Evolutionary conservation across 2,888 invertebrate genomes (phyloP).

Genomic region (Helobdella robusta): DNA sequence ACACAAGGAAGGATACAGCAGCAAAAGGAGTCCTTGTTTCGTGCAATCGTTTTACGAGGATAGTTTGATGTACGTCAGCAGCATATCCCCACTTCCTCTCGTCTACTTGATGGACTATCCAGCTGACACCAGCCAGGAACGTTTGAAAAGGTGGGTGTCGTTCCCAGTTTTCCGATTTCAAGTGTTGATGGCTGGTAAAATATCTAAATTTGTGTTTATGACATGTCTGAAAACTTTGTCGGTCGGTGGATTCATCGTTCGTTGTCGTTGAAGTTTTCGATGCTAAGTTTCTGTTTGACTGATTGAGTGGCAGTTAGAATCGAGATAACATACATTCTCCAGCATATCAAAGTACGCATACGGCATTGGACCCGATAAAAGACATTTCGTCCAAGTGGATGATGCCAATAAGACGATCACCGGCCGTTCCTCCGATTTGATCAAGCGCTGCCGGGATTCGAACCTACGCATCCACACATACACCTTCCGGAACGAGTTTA

Average conservation of each 20-base stretch:
- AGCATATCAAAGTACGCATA: conserved; percentile 26
- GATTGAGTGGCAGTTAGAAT: too few species aligned
- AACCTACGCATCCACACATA: conserved; percentile 31
- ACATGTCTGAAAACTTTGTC: too few species aligned
- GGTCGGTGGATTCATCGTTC: too few species aligned
- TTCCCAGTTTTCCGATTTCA: neutral
- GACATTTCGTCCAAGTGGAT: conserved; percentile 10
- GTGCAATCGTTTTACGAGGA: conserved; percentile 32
- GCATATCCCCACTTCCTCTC: conserved; percentile 26
- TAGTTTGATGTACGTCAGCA: conserved; percentile 26
- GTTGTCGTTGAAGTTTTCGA: too few species aligned
- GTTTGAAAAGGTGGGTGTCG: neutral
- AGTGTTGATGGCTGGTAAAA: too few species aligned
- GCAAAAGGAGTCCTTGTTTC: conserved; percentile 29
- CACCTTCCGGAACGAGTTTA: conserved; percentile 34
- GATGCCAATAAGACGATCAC: conserved; percentile 28
- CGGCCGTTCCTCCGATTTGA: conserved; percentile 20
- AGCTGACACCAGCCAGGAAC: neutral
- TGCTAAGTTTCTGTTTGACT: too few species aligned
- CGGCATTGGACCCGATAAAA: conserved; percentile 30
- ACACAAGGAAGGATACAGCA: conserved; percentile 26
- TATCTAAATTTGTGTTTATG: too few species aligned
- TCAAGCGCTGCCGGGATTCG: conserved; percentile 22
- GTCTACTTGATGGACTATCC: conserved; percentile 18
- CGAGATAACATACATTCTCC: conserved; percentile 10